Base-by-base conservation (phyloP, 2,113 vertebrate species). In the Megaceryle maxima region DNA sequence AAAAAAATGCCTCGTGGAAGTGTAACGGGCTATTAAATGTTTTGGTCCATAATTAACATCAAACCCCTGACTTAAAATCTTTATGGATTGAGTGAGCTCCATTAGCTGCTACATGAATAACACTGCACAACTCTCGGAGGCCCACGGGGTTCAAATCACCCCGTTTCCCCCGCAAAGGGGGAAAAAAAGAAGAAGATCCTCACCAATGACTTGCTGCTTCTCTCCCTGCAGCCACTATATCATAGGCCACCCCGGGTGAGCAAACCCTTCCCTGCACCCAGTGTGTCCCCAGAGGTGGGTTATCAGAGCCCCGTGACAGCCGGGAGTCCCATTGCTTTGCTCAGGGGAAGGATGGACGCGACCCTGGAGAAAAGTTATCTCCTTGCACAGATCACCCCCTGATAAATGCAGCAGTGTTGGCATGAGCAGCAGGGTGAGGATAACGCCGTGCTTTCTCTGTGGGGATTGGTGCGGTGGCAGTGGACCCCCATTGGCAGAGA, bases 21-120 rank as follows among this genome's bases (percentile, higher is more conserved):
- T 92, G 63, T 91, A 96, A 90, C 57, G 8, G 97, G 96, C 97
- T 95, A 66, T 97, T 97, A 96, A 97, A 96, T 96, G 95, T 97
- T 97, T 93, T 97, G 95, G 95, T 93, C 97, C 96, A 96, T 98
- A 97, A 98, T 98, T 98, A 98, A 98, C 97, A 98, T 96, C 91
- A 82, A 97, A 93, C 88, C 93, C 91, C 79, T 95, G 94, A 97
- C 96, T 93, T 86, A 77, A 67, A 94, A 95, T 96, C 92, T 96
- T 74, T 85, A 81, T 17, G 79, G 72, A 79, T 68, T 79, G 96
- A 77, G 82, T 39, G 81, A 57, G 55, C 92, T 94, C 86, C 53
- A 39, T 96, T 91, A 91, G 88, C 91, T 85, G 70, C 50, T 87
- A 75, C 81, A 63, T 1, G 55, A 94, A 46, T 85, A 94, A 91